Base-by-base conservation (phyloP, 2,113 vertebrate species). In the Cacatua alba region DNA sequence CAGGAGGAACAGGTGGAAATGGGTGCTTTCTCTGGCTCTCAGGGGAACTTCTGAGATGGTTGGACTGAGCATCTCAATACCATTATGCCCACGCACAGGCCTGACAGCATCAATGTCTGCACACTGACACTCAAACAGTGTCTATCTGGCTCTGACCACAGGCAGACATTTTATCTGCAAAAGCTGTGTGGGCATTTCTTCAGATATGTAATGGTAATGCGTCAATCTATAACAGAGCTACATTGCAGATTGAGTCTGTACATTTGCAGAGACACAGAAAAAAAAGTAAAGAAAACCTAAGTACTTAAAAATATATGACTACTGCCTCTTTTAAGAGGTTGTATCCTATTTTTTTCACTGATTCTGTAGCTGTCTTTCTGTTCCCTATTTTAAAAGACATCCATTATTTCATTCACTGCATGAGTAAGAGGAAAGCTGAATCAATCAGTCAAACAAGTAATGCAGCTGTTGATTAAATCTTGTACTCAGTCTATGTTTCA, bases 81-180 rank as follows among this genome's bases (percentile, higher is more conserved):
- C 59, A 13, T 17, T 29, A 31, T 53, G n/a, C 10, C 24, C 10
- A 2, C 6, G 20, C 26, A 17, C 11, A 84, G 35, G 8, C 5
- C 52, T 46, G 35, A 26, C 15, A 81, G 24, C 48, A 63, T 53
- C 48, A 64, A 14, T 31, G 49, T 26, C 31, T 0, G 0, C 18
- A 6, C 15, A 26, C 48, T 5, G 1, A 41, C 6, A 18, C 23
- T 35, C 20, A 14, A n/a, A 70, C 4, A 46, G 6, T 13, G 29
- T 14, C 60, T 65, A 1, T 35, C 7, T 43, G 15, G 25, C 29
- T 78, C 82, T 78, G 49, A 82, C 21, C 44, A 21, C 4, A 59
- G 35, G 29, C 16, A 71, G 43, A 37, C 25, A 51, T 37, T 81
- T 55, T 49, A 7, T 37, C 24, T 82, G 13, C 2, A 10, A 65